Conservation (phyloP, 2,888 invertebrate species). For the Pterostichus madidus region DNA sequence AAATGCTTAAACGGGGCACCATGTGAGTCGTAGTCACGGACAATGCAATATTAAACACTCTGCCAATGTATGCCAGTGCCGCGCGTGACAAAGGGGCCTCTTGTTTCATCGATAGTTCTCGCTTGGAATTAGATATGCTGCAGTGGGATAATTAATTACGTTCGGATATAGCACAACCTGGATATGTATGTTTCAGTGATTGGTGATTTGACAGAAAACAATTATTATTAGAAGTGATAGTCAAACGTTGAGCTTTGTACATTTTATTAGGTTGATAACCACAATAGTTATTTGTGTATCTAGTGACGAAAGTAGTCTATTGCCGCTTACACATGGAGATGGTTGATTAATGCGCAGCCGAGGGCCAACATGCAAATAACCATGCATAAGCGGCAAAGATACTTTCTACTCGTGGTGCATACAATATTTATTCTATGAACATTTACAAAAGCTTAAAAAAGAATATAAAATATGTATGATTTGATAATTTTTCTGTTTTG, state of each 20-base stretch:
- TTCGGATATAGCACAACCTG: neutral
- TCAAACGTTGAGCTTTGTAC: neutral
- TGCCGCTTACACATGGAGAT: too few relatives aligned
- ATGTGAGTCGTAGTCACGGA: neutral
- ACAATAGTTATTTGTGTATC: too few relatives aligned
- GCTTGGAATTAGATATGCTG: conserved; percentile 26
- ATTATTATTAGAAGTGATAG: conserved; percentile 10
- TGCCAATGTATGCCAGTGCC: neutral
- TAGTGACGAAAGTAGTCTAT: too few relatives aligned
- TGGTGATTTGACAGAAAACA: neutral
- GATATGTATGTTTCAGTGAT: conserved; percentile 2
- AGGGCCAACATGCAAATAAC: too few relatives aligned
- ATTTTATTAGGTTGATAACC: neutral
- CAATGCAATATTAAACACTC: neutral
- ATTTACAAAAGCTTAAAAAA: too few relatives aligned
- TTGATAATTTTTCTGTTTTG: too few relatives aligned
- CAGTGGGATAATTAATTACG: conserved; percentile 12
- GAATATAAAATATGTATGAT: too few relatives aligned
- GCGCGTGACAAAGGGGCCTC: neutral
- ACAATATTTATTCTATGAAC: too few relatives aligned
- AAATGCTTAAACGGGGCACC: neutral
- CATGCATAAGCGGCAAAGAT: too few relatives aligned
- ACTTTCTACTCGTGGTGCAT: too few relatives aligned
- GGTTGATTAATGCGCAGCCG: too few relatives aligned
- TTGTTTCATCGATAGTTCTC: neutral